These are phyloP conservation scores for Merluccius polli DNA, from an alignment of 2,797 vertebrate species.

Conservation along the genomic window DNA sequence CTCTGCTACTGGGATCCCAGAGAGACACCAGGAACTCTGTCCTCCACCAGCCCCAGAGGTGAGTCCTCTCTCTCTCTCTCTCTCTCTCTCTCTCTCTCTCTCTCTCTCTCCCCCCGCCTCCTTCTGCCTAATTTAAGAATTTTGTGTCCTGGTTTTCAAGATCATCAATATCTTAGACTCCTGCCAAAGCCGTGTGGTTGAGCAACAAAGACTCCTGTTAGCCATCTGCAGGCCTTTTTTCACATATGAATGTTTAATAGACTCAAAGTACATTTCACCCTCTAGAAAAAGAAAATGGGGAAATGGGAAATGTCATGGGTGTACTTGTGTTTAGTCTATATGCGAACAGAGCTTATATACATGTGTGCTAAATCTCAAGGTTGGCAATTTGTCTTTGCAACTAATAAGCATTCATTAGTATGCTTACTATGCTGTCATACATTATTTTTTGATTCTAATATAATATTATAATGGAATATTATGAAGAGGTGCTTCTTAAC, in stretches of 20 bases:
- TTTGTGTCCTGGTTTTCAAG: neutral
- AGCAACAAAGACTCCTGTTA: neutral
- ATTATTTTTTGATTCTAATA: too few relatives aligned
- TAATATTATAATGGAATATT: too few relatives aligned
- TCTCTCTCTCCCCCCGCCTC: neutral
- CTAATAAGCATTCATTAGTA: too few relatives aligned
- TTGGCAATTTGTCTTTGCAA: too few relatives aligned
- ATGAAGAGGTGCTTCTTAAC: neutral
- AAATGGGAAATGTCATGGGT: too few relatives aligned
- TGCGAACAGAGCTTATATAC: too few relatives aligned
- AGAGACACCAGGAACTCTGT: conserved; percentile 72
- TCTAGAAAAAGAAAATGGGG: too few relatives aligned
- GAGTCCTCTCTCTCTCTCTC: conserved; percentile 7
- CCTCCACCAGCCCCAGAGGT: conserved; percentile 80
- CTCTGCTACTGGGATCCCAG: conserved; percentile 67
- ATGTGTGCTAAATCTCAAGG: too few relatives aligned
- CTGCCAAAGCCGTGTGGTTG: neutral
- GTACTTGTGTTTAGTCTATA: too few relatives aligned
- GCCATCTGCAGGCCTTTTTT: neutral
- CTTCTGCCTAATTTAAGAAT: too few relatives aligned
- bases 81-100: conserved; percentile 3
- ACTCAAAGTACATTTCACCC: too few relatives aligned
- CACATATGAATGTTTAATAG: neutral
- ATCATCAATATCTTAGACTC: neutral
- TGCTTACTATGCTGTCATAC: too few relatives aligned